Conservation (phyloP, 2,797 vertebrate genomes). For the Myoxocephalus aenaeus region DNA sequence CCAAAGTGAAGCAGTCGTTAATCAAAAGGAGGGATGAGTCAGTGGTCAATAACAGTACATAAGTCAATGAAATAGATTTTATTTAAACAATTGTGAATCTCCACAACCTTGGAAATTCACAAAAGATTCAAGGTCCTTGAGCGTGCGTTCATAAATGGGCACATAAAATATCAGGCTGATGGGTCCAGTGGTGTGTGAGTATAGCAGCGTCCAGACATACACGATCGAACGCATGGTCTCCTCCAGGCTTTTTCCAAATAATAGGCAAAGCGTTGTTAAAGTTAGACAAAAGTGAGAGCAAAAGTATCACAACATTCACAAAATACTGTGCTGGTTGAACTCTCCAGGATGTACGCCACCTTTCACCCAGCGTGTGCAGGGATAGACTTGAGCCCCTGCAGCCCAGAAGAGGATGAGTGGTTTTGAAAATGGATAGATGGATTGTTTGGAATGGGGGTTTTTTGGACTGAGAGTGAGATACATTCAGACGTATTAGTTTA, state of each 20-base stretch:
- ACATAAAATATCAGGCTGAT: too few species aligned
- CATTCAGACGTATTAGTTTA: constrained; percentile 17
- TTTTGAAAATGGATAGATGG: constrained; percentile 21
- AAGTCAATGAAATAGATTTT: too few species aligned
- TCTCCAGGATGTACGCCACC: not conserved
- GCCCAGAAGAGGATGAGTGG: constrained; percentile 12
- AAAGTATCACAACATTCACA: not conserved
- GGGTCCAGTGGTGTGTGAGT: not conserved
- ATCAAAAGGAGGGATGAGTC: too few species aligned
- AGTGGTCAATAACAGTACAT: too few species aligned
- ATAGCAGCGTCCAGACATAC: not conserved
- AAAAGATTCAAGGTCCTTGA: too few species aligned
- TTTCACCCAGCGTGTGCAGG: not conserved
- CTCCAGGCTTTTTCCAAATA: too few species aligned
- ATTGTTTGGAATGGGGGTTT: constrained; percentile 6
- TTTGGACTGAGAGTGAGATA: not conserved
- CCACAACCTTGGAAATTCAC: too few species aligned
- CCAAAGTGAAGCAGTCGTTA: too few species aligned
- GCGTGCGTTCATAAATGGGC: too few species aligned
- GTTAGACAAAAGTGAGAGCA: not conserved
- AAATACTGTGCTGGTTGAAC: not conserved
- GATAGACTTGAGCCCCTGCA: not conserved
- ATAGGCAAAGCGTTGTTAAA: not conserved
- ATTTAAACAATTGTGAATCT: too few species aligned
- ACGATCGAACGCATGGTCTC: not conserved